Conservation (phyloP, 2,113 vertebrate species). For the western clawed frog (Xenopus tropicalis) region DNA sequence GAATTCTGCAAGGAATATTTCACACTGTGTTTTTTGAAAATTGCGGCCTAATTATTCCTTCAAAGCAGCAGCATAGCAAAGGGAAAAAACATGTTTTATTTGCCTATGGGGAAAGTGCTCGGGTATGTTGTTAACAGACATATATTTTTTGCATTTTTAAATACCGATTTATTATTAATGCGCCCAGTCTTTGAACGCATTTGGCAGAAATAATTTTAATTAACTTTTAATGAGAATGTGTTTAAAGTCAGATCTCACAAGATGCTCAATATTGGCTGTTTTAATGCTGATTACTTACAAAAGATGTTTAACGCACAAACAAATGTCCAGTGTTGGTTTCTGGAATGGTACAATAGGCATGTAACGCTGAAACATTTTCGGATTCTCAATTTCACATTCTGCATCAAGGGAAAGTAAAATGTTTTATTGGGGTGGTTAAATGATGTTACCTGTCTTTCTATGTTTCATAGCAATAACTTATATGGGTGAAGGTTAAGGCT, state of each 20-base stretch:
- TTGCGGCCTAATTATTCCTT: slow-evolving; percentile 37
- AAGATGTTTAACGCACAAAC: slow-evolving; percentile 25
- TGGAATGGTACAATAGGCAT: too few relatives aligned
- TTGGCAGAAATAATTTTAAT: slow-evolving; percentile 38
- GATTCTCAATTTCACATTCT: too few relatives aligned
- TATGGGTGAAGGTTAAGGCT: too few relatives aligned
- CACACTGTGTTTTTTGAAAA: too few relatives aligned
- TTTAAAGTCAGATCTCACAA: slow-evolving; percentile 28
- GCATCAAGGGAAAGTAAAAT: too few relatives aligned
- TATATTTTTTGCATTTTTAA: slow-evolving; percentile 21
- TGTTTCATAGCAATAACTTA: too few relatives aligned
- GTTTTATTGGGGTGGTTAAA: too few relatives aligned
- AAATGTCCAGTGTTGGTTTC: slow-evolving; percentile 2
- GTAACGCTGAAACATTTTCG: too few relatives aligned
- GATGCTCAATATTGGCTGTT: slow-evolving; percentile 3
- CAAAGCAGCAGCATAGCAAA: neutral
- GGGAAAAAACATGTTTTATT: slow-evolving; percentile 11
- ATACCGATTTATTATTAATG: slow-evolving; percentile 31
- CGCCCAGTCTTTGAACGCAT: slow-evolving; percentile 26
- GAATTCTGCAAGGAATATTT: too few relatives aligned
- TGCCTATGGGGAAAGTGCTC: slow-evolving; percentile 14
- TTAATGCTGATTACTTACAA: slow-evolving; percentile 8
- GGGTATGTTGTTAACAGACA: slow-evolving; percentile 11
- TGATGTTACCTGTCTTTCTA: too few relatives aligned
- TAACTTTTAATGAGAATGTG: slow-evolving; percentile 39